Conservation (phyloP, 2,797 vertebrate genomes). For the Microctenopoma stevenorrisi region DNA sequence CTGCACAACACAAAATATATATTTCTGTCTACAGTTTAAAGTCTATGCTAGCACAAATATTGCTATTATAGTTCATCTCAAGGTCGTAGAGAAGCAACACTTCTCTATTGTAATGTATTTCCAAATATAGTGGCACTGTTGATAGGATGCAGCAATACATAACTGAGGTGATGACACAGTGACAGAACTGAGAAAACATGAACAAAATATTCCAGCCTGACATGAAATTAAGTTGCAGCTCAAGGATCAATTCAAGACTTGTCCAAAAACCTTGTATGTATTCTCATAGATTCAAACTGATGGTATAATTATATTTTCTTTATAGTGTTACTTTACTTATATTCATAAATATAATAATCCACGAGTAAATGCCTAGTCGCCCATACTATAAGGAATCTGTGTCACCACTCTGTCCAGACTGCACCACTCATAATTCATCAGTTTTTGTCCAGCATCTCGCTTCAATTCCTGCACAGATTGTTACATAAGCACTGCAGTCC, state of each 20-base stretch:
- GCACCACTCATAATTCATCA: constrained; percentile 14
- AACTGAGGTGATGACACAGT: background rate
- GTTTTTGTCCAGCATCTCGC: background rate
- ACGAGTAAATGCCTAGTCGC: background rate
- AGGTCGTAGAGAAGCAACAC: no score
- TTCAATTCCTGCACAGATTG: constrained; percentile 2
- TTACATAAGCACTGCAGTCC: background rate
- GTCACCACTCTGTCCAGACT: constrained; percentile 20
- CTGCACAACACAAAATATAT: background rate
- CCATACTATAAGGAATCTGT: constrained; percentile 25
- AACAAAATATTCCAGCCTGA: background rate
- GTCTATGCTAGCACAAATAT: background rate
- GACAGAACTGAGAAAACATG: background rate
- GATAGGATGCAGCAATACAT: background rate
- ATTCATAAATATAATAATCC: no score
- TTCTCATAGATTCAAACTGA: no score
- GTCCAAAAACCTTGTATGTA: no score
- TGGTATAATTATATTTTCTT: no score
- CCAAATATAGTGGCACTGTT: constrained; percentile 14
- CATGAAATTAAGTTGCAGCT: background rate
- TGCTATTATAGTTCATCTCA: background rate
- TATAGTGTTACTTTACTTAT: no score
- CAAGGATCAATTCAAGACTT: background rate
- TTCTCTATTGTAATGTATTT: constrained; percentile 7
- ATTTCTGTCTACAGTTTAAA: background rate